Percentiles rank a stretch among this genome's conserved stretches.
phyloP scores from a whole-genome alignment of 2,797 vertebrate genomes.

The Phrynocephalus guinanensis region DNA sequence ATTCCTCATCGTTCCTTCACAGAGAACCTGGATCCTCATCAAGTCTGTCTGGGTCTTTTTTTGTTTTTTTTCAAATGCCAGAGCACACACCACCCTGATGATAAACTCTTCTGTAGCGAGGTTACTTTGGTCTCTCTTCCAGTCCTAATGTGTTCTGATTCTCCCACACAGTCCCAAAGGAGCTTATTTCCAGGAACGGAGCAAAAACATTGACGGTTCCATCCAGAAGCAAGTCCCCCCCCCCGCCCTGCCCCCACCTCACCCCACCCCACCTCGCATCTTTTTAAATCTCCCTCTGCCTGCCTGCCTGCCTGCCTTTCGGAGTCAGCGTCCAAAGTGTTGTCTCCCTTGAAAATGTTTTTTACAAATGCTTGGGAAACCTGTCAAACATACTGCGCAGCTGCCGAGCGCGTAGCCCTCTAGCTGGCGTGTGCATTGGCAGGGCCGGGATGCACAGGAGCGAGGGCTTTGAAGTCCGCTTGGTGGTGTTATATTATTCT shows the following conservation, averaged over 20 bases:
- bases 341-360: slow-evolving; percentile 80
- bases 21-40: too few species aligned
- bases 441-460: slow-evolving; percentile 76
- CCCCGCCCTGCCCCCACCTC: background rate
- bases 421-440: slow-evolving; percentile 79
- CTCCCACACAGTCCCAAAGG: background rate
- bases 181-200: slow-evolving; percentile 53
- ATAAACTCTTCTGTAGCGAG: slow-evolving; percentile 29
- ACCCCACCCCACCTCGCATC: background rate
- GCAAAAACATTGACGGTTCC: slow-evolving; percentile 40
- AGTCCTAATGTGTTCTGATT: background rate
- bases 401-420: slow-evolving; percentile 71
- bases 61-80: background rate
- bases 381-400: slow-evolving; percentile 72
- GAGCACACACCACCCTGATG: background rate
- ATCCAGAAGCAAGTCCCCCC: slow-evolving; percentile 40
- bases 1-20: too few species aligned
- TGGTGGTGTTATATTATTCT: slow-evolving; percentile 87
- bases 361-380: slow-evolving; percentile 76
- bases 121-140: slow-evolving; percentile 38
- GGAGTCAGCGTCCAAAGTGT: slow-evolving; percentile 42
- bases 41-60: background rate
- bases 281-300: slow-evolving; percentile 28
- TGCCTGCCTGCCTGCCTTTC: background rate
- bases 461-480: slow-evolving; percentile 84